Percentiles rank a stretch among this genome's conserved stretches.
Evolutionary conservation across 2,113 vertebrate species (phyloP).

Genomic region (Podocnemis expansa): DNA sequence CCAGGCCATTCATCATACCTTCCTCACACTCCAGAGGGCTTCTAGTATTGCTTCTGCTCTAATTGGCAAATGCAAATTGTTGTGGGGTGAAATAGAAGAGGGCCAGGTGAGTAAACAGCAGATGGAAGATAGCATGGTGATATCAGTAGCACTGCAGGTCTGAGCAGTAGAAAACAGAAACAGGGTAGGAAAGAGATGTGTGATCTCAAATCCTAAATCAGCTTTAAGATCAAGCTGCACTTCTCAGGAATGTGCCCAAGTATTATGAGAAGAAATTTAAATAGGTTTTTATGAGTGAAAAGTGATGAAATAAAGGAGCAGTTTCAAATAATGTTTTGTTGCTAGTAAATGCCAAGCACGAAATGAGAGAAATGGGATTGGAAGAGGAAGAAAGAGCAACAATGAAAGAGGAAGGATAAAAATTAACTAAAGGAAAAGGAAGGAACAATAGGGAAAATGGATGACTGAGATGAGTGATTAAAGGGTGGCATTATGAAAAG

Average conservation of each 20-base stretch:
- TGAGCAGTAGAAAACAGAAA: background rate
- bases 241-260: background rate
- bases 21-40: background rate
- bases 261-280: background rate
- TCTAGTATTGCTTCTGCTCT: background rate
- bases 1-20: accelerated
- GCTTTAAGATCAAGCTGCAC: background rate
- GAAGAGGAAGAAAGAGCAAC: background rate
- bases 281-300: background rate
- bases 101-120: background rate
- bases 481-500: background rate
- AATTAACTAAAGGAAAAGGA: background rate
- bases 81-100: background rate
- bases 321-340: background rate
- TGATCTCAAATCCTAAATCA: background rate
- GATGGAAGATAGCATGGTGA: background rate
- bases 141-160: accelerated
- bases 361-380: background rate
- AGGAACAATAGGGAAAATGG: background rate
- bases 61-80: background rate
- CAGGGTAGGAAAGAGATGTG: background rate
- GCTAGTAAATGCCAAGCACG: background rate
- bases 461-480: accelerated
- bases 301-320: background rate
- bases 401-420: background rate